A percentile compares a stretch with the other conserved stretches of the same genome.
Evolutionary conservation across 2,888 invertebrate species (phyloP).

Genomic region (Pyrrhosoma nymphula): DNA sequence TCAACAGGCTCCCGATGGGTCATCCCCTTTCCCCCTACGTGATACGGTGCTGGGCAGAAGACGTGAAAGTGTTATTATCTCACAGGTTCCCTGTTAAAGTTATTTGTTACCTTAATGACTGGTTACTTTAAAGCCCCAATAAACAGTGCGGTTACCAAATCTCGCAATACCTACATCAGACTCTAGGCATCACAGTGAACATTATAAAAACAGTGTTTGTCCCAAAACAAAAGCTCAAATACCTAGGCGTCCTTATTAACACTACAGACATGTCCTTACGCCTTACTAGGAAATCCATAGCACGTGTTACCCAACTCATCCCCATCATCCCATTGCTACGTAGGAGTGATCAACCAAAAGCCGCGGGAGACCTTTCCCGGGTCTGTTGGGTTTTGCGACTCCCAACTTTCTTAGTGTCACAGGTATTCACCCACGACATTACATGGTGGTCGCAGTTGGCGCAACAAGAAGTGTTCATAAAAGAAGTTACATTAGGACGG

Average conservation of each 20-base stretch:
- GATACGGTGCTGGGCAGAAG: not conserved
- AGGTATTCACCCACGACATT: too few species aligned
- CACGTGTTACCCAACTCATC: not conserved
- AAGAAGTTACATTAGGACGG: too few species aligned
- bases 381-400: not conserved
- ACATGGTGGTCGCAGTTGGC: too few species aligned
- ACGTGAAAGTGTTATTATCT: not conserved
- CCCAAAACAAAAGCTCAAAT: not conserved
- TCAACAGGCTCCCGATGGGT: not conserved
- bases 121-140: not conserved
- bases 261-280: not conserved
- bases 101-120: not conserved
- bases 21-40: not conserved
- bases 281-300: not conserved
- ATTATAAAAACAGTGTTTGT: not conserved
- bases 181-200: not conserved
- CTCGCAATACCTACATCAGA: not conserved
- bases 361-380: not conserved
- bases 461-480: too few species aligned
- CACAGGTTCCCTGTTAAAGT: not conserved
- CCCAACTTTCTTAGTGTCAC: too few species aligned
- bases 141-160: not conserved
- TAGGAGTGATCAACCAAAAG: not conserved
- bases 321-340: not conserved
- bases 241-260: not conserved